These are phyloP conservation scores for Sinosuthora webbiana DNA, from an alignment of 2,113 vertebrate genomes.

Conservation along the genomic window DNA sequence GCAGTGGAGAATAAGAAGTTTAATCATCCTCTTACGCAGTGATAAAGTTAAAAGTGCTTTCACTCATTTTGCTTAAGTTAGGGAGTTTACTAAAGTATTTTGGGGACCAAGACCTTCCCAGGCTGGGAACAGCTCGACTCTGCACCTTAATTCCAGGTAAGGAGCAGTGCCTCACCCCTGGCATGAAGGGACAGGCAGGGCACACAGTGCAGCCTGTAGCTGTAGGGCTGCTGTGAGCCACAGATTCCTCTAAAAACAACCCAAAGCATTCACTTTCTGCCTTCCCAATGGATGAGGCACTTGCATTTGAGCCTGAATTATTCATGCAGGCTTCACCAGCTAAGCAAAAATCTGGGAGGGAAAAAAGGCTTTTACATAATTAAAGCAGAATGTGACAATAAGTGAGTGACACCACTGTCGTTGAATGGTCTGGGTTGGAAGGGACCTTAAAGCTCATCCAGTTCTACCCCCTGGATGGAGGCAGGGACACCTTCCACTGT, in stretches of 20 bases:
- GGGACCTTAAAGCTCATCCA: background rate
- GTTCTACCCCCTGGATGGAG: background rate
- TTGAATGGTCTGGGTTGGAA: background rate
- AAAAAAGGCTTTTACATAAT: background rate
- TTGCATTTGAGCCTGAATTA: background rate
- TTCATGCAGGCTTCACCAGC: background rate
- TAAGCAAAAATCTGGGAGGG: background rate
- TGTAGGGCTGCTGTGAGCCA: background rate
- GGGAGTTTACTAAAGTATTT: background rate
- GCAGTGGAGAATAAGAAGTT: background rate
- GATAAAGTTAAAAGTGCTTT: background rate
- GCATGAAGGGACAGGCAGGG: background rate
- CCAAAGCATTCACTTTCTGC: background rate
- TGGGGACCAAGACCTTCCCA: background rate
- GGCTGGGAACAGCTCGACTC: background rate
- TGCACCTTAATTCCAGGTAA: background rate
- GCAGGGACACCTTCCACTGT: background rate
- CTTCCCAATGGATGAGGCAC: background rate
- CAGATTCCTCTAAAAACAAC: background rate
- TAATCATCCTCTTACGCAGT: background rate
- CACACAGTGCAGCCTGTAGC: background rate
- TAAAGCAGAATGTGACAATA: background rate
- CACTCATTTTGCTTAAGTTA: background rate
- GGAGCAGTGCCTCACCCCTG: background rate
- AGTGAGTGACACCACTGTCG: rapidly evolving